Base-by-base conservation (phyloP, 2,797 vertebrate genomes). In the Protosalanx chinensis region DNA sequence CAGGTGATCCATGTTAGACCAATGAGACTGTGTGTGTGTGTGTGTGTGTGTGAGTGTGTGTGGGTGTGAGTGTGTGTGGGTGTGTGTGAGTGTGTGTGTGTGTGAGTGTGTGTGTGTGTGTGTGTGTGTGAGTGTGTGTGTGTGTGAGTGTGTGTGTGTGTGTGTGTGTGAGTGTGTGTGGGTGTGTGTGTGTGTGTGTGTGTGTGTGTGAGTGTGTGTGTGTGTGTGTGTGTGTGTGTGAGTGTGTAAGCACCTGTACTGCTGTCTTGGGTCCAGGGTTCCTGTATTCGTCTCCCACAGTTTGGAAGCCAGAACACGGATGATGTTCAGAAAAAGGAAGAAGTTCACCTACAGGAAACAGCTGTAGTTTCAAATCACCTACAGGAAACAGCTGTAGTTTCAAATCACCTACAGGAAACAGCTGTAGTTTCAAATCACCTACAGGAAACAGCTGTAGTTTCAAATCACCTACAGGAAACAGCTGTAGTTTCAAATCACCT, bases 201-300 rank as follows among this genome's bases (percentile, higher is more conserved):
- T 33, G 4, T 18, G 16, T 18, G n/a, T 27, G 6, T 15, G 33
- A 30, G 20, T 51, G 35, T 53, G 58, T 23, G 15, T 27, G 6
- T 56, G n/a, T 68, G 29, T 33, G 4, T 18, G 16, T 18, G n/a
- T 27, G 6, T 15, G 33, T 41, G 20, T 51, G 35, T 53, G 58
- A 18, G 27, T 51, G 16, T 20, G n/a, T 23, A 13, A n/a, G 20
- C 51, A 8, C 94, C 93, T 84, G 86, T 95, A 95, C 79, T 95
- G 94, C 71, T 95, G 93, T 23, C 93, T 85, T 15, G 93, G 93
- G 77, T 94, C 93, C 79, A 94, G 77, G 88, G 93, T 94, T 8
- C 93, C 93, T 0, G 92, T 93, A 81, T 94, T 94, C n/a, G 93
- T 95, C 78, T 94, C 92, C 93, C 94, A 94, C 61, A 95, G 85